These are phyloP conservation scores for Bugula neritina DNA, from an alignment of 2,888 invertebrate species.

Conservation along the genomic window DNA sequence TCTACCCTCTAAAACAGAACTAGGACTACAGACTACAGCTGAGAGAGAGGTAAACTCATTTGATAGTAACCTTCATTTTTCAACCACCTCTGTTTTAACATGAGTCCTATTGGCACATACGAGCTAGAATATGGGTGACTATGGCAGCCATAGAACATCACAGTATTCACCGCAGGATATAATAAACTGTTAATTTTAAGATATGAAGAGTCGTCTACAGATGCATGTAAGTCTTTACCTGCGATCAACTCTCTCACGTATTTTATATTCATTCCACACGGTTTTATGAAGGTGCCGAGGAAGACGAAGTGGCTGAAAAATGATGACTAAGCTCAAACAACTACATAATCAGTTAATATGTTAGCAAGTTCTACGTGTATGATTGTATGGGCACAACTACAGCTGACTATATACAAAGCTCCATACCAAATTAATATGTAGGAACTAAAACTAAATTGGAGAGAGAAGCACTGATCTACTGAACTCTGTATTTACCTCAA, in stretches of 20 bases:
- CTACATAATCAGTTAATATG: slow-evolving; percentile 19
- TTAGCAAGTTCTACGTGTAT: slow-evolving; percentile 18
- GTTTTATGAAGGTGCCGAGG: slow-evolving; percentile 19
- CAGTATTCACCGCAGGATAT: no score
- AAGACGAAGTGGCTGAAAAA: slow-evolving; percentile 24
- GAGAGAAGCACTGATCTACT: slow-evolving; percentile 24
- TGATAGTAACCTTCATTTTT: slow-evolving; percentile 1
- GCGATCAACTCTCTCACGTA: slow-evolving; percentile 19
- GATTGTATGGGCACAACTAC: slow-evolving; percentile 18
- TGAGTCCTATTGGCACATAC: no score
- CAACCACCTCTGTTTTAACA: background rate
- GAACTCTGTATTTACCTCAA: slow-evolving; percentile 22
- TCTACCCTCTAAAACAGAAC: slow-evolving; percentile 22
- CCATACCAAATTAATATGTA: slow-evolving; percentile 22
- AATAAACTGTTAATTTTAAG: no score
- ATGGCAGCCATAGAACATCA: no score
- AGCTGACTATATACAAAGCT: background rate
- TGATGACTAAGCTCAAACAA: slow-evolving; percentile 25
- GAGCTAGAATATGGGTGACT: no score
- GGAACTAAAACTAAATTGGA: slow-evolving; percentile 20
- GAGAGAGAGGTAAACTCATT: background rate
- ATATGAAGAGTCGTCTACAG: background rate
- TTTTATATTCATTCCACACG: slow-evolving; percentile 10
- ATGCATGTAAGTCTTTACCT: slow-evolving; percentile 11
- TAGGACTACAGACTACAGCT: slow-evolving; percentile 17